phyloP scores from a whole-genome alignment of 2,113 vertebrate species.

The Osmerus eperlanus region DNA sequence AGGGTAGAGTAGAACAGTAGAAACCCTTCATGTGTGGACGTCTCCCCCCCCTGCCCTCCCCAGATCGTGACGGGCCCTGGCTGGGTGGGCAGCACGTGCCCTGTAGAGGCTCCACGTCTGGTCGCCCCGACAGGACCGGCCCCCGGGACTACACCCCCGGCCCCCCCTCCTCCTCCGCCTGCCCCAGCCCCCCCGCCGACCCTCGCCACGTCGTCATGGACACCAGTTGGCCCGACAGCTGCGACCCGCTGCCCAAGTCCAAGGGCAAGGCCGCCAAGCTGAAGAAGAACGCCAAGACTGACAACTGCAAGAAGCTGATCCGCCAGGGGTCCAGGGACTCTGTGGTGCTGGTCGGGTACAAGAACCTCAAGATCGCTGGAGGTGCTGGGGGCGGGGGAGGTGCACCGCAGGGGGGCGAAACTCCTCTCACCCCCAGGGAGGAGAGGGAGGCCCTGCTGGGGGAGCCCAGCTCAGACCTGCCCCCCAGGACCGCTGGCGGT shows the following conservation, averaged over 20 bases:
- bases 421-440: conserved; percentile 69
- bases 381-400: conserved; percentile 39
- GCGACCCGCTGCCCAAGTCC: conserved; percentile 84
- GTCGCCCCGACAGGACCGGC: conserved; percentile 80
- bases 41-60: conserved; percentile 12
- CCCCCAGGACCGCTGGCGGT: too few relatives aligned
- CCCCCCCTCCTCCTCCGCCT: conserved; percentile 48
- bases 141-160: conserved; percentile 74
- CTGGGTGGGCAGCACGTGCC: conserved; percentile 78
- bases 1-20: background rate
- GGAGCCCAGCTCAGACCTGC: conserved; percentile 32
- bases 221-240: conserved; percentile 75
- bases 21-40: background rate
- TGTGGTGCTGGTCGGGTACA: conserved; percentile 93
- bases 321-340: conserved; percentile 94
- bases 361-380: conserved; percentile 84
- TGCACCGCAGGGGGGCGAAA: conserved; percentile 73
- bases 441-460: conserved; percentile 66
- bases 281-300: conserved; percentile 91
- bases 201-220: conserved; percentile 67
- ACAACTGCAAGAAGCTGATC: conserved; percentile 89
- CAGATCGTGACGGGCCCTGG: conserved; percentile 95
- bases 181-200: conserved; percentile 79
- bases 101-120: conserved; percentile 74
- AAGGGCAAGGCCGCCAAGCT: conserved; percentile 93